Evolutionary conservation across 2,888 invertebrate genomes (phyloP).

Genomic region (Diarsia dahlii): DNA sequence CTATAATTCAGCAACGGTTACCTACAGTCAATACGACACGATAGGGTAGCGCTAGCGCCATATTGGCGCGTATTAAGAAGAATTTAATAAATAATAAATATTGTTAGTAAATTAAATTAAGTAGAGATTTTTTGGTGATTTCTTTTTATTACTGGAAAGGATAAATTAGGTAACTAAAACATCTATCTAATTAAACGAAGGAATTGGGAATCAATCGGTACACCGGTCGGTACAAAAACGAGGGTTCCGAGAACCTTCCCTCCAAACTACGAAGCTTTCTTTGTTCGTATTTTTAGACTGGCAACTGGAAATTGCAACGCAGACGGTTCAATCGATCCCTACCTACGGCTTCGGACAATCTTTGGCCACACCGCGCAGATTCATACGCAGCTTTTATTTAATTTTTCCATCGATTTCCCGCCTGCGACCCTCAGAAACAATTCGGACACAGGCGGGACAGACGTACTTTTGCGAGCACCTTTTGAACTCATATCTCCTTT

Average conservation of each 20-base stretch:
- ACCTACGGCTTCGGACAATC: slow-evolving; percentile 32
- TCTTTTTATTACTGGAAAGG: neutral
- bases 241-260: slow-evolving; percentile 3
- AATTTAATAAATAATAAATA: too few relatives aligned
- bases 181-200: neutral
- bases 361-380: slow-evolving; percentile 43
- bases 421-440: neutral
- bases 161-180: too few relatives aligned
- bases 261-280: slow-evolving; percentile 16
- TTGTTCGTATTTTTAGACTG: slow-evolving; percentile 36
- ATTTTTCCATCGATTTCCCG: neutral
- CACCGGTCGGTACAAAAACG: neutral
- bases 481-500: slow-evolving; percentile 16
- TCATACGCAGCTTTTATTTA: slow-evolving; percentile 45
- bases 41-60: too few relatives aligned
- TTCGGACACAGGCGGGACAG: neutral
- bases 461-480: neutral
- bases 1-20: too few relatives aligned
- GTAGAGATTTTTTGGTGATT: neutral
- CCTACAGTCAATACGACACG: too few relatives aligned
- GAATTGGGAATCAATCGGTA: neutral
- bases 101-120: neutral
- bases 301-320: slow-evolving; percentile 17
- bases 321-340: slow-evolving; percentile 14
- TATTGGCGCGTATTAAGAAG: too few relatives aligned